These are phyloP conservation scores for Papilio protenor DNA, from an alignment of 2,888 invertebrate species.

Conservation along the genomic window DNA sequence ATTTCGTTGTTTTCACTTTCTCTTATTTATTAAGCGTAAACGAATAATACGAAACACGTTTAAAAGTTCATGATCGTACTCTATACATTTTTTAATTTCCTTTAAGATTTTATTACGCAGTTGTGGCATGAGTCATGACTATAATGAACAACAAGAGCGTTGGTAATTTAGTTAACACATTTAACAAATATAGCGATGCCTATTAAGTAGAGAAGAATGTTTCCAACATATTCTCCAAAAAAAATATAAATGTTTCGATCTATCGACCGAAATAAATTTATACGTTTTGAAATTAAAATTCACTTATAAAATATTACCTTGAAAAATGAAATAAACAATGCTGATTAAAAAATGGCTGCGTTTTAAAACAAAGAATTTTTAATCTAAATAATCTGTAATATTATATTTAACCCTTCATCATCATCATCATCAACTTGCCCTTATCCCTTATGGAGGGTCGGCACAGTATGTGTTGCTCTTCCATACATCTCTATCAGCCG, in stretches of 20 bases:
- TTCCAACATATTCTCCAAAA: neutral
- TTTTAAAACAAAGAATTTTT: too few species aligned
- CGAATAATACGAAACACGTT: neutral
- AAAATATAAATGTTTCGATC: neutral
- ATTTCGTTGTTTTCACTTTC: slow-evolving; percentile 1
- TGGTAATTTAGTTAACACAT: slow-evolving; percentile 20
- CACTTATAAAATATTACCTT: neutral
- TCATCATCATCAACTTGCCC: too few species aligned
- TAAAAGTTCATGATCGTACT: slow-evolving; percentile 3
- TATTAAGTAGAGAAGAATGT: neutral
- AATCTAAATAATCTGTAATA: too few species aligned
- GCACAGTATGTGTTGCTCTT: too few species aligned
- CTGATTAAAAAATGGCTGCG: too few species aligned
- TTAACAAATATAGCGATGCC: neutral
- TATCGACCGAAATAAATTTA: neutral
- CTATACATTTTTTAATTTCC: slow-evolving; percentile 27
- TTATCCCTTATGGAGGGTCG: too few species aligned
- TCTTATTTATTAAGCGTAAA: neutral
- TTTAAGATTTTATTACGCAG: slow-evolving; percentile 40
- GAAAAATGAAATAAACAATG: too few species aligned
- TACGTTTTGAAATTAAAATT: neutral
- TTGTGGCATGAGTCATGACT: slow-evolving; percentile 8
- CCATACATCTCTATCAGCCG: too few species aligned
- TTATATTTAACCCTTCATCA: too few species aligned
- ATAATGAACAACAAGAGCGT: slow-evolving; percentile 3